Base-by-base conservation (phyloP, 37 sponge, comb jelly and placozoan genomes). In the Beroe forskalii region DNA sequence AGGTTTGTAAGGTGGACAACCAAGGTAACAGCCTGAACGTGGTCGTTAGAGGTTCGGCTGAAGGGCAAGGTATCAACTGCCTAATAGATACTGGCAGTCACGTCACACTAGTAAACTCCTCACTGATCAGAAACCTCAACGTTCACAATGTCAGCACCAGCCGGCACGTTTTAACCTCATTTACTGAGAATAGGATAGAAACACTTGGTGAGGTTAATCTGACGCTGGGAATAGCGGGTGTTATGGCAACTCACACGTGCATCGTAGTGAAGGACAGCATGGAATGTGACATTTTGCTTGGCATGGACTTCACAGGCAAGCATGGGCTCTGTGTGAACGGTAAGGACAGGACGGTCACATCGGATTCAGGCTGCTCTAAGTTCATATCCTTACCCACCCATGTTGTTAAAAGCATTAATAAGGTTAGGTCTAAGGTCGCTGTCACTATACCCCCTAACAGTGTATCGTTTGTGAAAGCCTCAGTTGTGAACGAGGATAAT, bases 271-370 rank as follows among this genome's bases (percentile, higher is more conserved):
- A 38, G 9, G 39, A 72, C 20, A 32, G 40, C 40, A 72, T 72
- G 76, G 76, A 72, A 36, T 38, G 38, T 38, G 76, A 72, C 76
- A 72, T 72, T 32, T 27, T 72, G 3, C 76, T 72, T 38, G 76
- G 76, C 8, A 37, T 72, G 76, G 76, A 72, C 27, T 72, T 72
- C 76, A 32, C 31, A 20, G 40, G 76, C 4, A 32, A 31, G 31
- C 76, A 72, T 31, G 76, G 76, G 40, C 76, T 72, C 38, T 33
- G 6, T 72, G 40, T 72, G 28, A 32, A 72, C 27, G 9, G 38
- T 33, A 37, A 72, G 27, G 38, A 32, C 20, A 32, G 40, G 20
- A 36, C 40, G 22, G 22, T 72, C 19, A 6, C 38, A 20, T 72
- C 76, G 19, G 40, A 12, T 37, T 23, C 28, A 27, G 76, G 76